Conservation (phyloP, 2,113 vertebrate species). For the Oostethus manadensis region DNA sequence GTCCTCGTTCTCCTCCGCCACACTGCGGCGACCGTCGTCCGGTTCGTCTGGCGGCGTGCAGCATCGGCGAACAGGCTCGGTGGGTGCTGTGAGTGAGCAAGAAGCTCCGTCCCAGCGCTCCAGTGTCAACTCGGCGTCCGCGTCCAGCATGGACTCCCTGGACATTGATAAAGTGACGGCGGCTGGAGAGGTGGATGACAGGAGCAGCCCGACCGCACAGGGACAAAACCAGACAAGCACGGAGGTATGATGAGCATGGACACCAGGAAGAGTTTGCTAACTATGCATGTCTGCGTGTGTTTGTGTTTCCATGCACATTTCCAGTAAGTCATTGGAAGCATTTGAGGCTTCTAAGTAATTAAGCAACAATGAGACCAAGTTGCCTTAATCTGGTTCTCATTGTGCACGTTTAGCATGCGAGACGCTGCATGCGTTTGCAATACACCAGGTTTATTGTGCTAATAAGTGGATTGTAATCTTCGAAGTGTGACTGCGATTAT, state of each 20-base stretch:
- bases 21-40: slow-evolving; percentile 52
- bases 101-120: slow-evolving; percentile 85
- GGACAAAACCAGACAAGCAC: slow-evolving; percentile 77
- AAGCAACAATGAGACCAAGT: background rate
- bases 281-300: background rate
- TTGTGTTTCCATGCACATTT: slow-evolving; percentile 6
- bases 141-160: slow-evolving; percentile 95
- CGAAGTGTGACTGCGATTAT: slow-evolving; percentile 20
- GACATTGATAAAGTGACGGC: slow-evolving; percentile 84
- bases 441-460: slow-evolving; percentile 1
- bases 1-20: slow-evolving; percentile 69
- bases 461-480: slow-evolving; percentile 30
- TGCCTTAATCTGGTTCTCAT: background rate
- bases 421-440: slow-evolving; percentile 18
- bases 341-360: background rate
- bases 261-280: background rate
- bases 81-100: slow-evolving; percentile 86
- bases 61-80: slow-evolving; percentile 84
- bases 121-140: slow-evolving; percentile 85
- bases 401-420: slow-evolving; percentile 43
- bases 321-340: slow-evolving; percentile 3
- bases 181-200: slow-evolving; percentile 32
- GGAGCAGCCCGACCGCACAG: slow-evolving; percentile 29
- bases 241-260: slow-evolving; percentile 74
- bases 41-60: slow-evolving; percentile 73